Evolutionary conservation across 2,113 vertebrate species (phyloP), one percentile per base, ranked within the genome.

Genomic region (Cryptoleucopteryx plumbea): DNA sequence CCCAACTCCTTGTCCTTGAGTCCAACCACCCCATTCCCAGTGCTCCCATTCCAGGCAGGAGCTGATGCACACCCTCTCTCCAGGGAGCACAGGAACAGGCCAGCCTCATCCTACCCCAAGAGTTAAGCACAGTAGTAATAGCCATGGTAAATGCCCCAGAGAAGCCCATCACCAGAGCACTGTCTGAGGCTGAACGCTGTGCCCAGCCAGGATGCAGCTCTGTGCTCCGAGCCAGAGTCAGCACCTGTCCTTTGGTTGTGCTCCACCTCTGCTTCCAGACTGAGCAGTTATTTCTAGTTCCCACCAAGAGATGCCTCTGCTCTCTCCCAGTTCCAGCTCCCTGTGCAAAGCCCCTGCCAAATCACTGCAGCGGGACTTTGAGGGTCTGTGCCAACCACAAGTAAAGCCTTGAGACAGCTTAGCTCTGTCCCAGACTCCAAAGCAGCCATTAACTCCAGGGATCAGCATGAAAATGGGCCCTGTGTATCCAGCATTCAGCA

Each of bases 301-400:
- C 45, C 34, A 61, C 10, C 45, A 62, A 32, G 34, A 40, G 40
- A 6, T 59, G 48, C 27, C 29, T 74, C 40, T 0, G 2, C 13
- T 65, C 43, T n/a, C 31, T 82, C 38, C 59, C 81, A 78, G 68
- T 20, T 47, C 53, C 70, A 58, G 26, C 18, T 42, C 31, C n/a
- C 50, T 11, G 15, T 8, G n/a, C 42, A 58, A 58, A 86, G 31
- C n/a, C 36, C 36, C 45, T 50, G 53, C 22, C 47, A 59, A 73
- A 72, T 6, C 4, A 2, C 29, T 15, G 18, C 27, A 23, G 67
- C 0, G 0, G 45, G 62, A 32, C 42, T 48, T 32, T 20, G 67
- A 74, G 25, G 31, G 9, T 27, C 68, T 31, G 16, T 53, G 53
- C 63, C 63, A 77, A 73, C n/a, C 55, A 13, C 18, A 50, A 10